A percentile compares a stretch with the other conserved stretches of the same genome.
These are phyloP conservation scores for Lithophane ornitopus DNA, from an alignment of 2,888 invertebrate genomes.

Conservation along the genomic window DNA sequence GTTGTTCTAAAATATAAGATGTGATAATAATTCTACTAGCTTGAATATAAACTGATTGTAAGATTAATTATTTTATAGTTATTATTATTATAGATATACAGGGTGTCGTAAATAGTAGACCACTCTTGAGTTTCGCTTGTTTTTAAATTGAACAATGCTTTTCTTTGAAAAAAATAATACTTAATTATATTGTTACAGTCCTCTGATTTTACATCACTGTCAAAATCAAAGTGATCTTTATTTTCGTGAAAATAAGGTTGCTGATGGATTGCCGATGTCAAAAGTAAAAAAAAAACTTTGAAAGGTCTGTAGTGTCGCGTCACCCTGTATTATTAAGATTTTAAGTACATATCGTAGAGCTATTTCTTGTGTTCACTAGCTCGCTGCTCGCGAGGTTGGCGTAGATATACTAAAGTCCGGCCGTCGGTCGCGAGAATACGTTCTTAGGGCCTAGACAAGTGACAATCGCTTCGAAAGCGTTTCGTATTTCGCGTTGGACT, in stretches of 20 bases:
- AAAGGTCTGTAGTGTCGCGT: not conserved
- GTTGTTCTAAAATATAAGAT: not conserved
- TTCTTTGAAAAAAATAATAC: not conserved
- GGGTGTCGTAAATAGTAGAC: not conserved
- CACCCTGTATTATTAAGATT: not conserved
- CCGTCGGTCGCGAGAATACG: too few species aligned
- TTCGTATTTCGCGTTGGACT: too few species aligned
- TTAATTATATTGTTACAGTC: too few species aligned
- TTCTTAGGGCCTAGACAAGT: too few species aligned
- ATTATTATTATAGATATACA: not conserved
- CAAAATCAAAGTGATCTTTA: not conserved
- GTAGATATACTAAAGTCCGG: not conserved
- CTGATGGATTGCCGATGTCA: not conserved
- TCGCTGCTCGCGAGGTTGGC: not conserved
- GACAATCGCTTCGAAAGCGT: too few species aligned
- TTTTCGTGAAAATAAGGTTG: not conserved
- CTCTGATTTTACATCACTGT: not conserved
- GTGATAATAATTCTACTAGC: conserved; percentile 38
- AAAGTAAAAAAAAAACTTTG: not conserved
- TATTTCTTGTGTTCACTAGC: conserved; percentile 38
- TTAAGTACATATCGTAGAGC: conserved; percentile 9
- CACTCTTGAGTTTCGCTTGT: not conserved
- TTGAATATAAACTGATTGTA: conserved; percentile 30
- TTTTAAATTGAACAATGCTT: not conserved
- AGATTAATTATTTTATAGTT: conserved; percentile 13